Conservation (phyloP, 2,888 invertebrate species). For the Drosophila rubida region DNA sequence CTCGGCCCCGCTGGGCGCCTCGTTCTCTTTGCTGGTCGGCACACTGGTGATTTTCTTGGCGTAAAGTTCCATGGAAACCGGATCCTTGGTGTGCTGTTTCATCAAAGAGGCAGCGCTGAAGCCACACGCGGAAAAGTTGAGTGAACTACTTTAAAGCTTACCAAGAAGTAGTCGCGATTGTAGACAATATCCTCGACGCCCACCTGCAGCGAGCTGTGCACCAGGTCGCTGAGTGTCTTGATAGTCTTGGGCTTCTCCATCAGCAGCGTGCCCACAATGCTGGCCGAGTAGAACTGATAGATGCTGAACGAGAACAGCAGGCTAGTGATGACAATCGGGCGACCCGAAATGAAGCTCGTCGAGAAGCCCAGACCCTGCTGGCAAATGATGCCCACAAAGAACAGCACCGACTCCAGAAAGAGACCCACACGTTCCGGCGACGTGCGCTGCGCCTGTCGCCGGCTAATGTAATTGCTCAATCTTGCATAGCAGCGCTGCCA, state of each 20-base stretch:
- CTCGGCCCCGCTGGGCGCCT: conserved; percentile 27
- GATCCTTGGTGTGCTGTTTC: conserved; percentile 88
- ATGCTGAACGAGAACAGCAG: conserved; percentile 87
- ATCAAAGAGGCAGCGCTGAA: background rate
- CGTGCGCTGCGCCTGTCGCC: conserved; percentile 34
- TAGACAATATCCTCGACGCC: conserved; percentile 89
- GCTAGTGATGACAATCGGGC: conserved; percentile 86
- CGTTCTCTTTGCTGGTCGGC: conserved; percentile 51
- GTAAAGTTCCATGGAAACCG: conserved; percentile 87
- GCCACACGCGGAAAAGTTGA: background rate
- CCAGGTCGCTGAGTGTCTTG: conserved; percentile 86
- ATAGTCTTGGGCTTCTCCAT: conserved; percentile 88
- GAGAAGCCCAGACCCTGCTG: conserved; percentile 85
- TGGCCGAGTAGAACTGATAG: conserved; percentile 90
- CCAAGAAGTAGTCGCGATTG: conserved; percentile 88
- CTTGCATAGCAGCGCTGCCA: conserved; percentile 52
- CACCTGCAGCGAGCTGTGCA: conserved; percentile 87
- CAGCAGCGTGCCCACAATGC: conserved; percentile 88
- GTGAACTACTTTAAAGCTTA: conserved; percentile 73
- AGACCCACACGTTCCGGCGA: conserved; percentile 65
- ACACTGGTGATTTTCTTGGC: conserved; percentile 86
- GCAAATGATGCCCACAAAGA: conserved; percentile 85
- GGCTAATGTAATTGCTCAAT: conserved; percentile 43
- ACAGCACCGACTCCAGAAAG: conserved; percentile 82
- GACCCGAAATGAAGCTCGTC: conserved; percentile 85